These are phyloP conservation scores for Halcyon chelicuti DNA, from an alignment of 2,797 vertebrate species.

Conservation along the genomic window DNA sequence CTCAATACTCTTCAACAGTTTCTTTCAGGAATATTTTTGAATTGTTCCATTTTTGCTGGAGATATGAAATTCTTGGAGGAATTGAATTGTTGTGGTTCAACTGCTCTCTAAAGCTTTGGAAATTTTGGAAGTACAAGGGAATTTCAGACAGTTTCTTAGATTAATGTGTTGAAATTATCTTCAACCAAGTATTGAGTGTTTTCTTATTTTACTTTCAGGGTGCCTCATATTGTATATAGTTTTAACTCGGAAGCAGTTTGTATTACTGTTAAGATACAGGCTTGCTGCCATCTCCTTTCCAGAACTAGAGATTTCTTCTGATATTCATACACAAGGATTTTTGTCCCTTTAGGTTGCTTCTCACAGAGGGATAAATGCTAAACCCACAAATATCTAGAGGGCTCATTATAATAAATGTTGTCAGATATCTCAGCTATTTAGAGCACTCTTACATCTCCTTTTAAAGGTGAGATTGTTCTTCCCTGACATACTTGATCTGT, in stretches of 20 bases:
- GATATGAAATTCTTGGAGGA: neutral
- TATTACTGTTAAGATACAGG: neutral
- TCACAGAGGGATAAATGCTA: neutral
- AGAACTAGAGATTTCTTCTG: neutral
- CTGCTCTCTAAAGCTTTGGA: neutral
- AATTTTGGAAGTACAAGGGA: neutral
- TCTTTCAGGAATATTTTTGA: neutral
- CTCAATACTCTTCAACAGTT: neutral
- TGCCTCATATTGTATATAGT: neutral
- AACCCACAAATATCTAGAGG: neutral
- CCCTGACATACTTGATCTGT: neutral
- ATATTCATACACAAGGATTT: neutral
- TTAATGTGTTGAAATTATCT: neutral
- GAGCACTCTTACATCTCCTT: neutral
- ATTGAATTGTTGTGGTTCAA: neutral
- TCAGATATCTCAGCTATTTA: neutral
- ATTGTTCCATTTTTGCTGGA: neutral
- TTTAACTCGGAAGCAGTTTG: neutral
- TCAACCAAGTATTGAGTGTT: neutral
- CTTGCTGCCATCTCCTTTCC: neutral
- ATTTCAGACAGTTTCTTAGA: neutral
- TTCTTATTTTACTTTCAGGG: neutral
- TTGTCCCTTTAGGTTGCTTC: neutral
- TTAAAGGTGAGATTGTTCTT: neutral
- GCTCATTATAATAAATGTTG: neutral